Conservation (phyloP, 2,113 vertebrate genomes). For the Pygoscelis antarcticus region DNA sequence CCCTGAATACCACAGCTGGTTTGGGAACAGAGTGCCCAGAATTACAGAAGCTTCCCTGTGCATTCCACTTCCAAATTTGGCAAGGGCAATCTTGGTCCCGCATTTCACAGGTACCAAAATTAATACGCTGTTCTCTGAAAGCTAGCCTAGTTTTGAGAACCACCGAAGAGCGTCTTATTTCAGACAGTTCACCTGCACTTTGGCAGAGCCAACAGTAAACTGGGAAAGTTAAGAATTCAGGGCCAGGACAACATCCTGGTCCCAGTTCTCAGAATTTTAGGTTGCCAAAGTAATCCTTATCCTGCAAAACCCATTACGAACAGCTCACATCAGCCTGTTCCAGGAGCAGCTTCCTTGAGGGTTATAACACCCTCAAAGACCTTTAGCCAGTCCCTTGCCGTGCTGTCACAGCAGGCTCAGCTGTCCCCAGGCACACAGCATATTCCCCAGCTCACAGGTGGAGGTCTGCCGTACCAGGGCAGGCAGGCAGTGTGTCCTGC, state of each 20-base stretch:
- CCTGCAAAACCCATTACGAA: neutral
- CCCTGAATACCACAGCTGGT: neutral
- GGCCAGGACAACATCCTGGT: neutral
- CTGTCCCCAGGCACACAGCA: neutral
- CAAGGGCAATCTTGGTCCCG: neutral
- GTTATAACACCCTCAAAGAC: neutral
- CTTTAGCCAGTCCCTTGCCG: neutral
- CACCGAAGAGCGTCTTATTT: rapidly evolving
- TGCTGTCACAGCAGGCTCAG: neutral
- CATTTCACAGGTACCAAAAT: neutral
- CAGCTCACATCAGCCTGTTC: neutral
- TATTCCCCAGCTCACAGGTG: conserved; percentile 2
- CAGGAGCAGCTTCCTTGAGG: neutral
- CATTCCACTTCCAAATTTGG: neutral
- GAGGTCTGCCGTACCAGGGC: neutral
- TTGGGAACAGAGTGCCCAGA: neutral
- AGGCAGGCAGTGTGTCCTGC: neutral
- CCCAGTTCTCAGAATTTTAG: neutral
- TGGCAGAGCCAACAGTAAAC: neutral
- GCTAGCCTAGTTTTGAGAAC: neutral
- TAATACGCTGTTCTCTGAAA: rapidly evolving
- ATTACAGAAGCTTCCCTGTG: neutral
- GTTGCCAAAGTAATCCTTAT: neutral
- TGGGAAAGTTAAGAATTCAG: neutral
- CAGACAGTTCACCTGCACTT: neutral